Base-by-base conservation (phyloP, 1,140 invertebrate genomes). In the Drosophila tristis region DNA sequence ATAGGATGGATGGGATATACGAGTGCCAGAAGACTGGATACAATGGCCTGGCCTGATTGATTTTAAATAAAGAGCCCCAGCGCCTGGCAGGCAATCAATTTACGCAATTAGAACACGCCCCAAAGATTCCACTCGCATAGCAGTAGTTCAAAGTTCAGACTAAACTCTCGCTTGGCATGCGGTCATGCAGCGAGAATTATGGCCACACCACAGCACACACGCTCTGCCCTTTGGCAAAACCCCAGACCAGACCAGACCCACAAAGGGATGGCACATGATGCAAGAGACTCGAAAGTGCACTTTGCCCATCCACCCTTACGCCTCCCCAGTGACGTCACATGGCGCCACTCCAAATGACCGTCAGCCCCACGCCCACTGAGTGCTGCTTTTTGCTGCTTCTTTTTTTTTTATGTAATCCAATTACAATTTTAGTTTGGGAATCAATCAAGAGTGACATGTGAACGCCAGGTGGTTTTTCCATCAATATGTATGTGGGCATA, bases 31-130 rank as follows among this genome's bases (percentile, higher is more conserved):
- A 67, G 54, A 47, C 26, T 42, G 71, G 57, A 71, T 78, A 60
- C 29, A 39, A 47, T 68, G 74, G 74, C 74, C 63, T 68, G 74
- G 74, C 77, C 63, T 87, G 82, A 87, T 87, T 86, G 81, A 74
- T 78, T 85, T 85, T 45, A 73, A 86, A 77, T 78, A 70, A 64
- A 80, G 35, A 5, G 62, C 73, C 48, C 54, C 44, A 65, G 47
- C 59, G 42, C 44, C 44, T 63, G 26, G 45, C 50, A 47, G 63
- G 57, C 78, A 67, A 78, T 75, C 65, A 86, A 86, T 78, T 86
- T 87, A 87, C 62, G 84, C 78, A 82, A 78, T 78, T 78, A 60
- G 72, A 80, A 43, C 78, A 67, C 71, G 45, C 68, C 70, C 31
- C 15, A 13, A 13, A 39, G 16, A 25, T 15, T 31, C 39, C 49